Evolutionary conservation across 2,888 invertebrate genomes (phyloP).

Genomic region (Leptinotarsa haldemani): DNA sequence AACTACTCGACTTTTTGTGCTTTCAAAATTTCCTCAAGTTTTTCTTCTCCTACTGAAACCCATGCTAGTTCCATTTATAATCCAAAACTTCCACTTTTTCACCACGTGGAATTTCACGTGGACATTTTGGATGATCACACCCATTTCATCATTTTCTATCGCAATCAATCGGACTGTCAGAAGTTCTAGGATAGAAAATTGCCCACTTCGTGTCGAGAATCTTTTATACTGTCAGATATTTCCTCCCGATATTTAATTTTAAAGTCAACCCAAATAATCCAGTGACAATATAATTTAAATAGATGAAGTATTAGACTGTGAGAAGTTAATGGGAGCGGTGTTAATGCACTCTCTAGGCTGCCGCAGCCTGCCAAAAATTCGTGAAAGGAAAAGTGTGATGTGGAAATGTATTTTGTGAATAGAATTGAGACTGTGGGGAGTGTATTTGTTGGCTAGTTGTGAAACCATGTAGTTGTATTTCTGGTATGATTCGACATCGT

Average conservation of each 20-base stretch:
- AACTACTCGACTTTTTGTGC: no score
- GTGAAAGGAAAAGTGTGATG: slow-evolving; percentile 15
- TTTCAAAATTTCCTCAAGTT: no score
- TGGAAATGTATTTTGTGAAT: not conserved
- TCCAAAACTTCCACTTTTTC: no score
- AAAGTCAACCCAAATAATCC: slow-evolving; percentile 33
- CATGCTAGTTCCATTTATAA: no score
- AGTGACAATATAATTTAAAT: slow-evolving; percentile 28
- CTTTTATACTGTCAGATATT: slow-evolving; percentile 40
- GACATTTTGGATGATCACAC: not conserved
- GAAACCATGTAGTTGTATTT: no score
- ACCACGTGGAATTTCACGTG: not conserved
- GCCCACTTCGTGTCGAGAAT: slow-evolving; percentile 38
- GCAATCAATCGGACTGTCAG: slow-evolving; percentile 24
- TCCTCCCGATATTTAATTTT: slow-evolving; percentile 36
- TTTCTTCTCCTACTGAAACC: no score
- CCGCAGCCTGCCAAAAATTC: slow-evolving; percentile 10
- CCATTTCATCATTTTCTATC: not conserved
- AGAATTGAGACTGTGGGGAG: no score
- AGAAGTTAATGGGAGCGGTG: not conserved
- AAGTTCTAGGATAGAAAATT: slow-evolving; percentile 30
- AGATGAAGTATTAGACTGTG: slow-evolving; percentile 11
- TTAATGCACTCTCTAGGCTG: not conserved
- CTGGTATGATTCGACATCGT: no score
- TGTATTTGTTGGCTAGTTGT: no score